A percentile compares a stretch with the other conserved stretches of the same genome.
These are phyloP conservation scores for Drosophila vallismaia DNA, from an alignment of 2,888 invertebrate species.

Conservation along the genomic window DNA sequence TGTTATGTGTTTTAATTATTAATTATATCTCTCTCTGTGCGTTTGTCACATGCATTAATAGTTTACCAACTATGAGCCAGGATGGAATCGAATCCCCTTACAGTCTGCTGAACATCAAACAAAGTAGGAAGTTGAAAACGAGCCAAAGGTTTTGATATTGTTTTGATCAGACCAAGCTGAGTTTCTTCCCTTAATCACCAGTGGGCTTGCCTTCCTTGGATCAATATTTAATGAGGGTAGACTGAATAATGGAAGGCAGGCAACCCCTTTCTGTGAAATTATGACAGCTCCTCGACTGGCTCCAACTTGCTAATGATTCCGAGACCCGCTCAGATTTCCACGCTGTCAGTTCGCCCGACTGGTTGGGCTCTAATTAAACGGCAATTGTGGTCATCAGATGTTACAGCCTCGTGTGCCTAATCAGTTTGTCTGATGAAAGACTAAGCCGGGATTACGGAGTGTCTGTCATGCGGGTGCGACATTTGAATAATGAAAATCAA, in stretches of 20 bases:
- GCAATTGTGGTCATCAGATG: slow-evolving; percentile 43
- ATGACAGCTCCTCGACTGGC: slow-evolving; percentile 30
- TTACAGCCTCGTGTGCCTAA: slow-evolving; percentile 40
- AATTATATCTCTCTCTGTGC: background rate
- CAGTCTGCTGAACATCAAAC: slow-evolving; percentile 30
- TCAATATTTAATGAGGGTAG: slow-evolving; percentile 56
- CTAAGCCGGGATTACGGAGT: slow-evolving; percentile 52
- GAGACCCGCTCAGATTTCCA: slow-evolving; percentile 26
- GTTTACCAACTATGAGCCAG: background rate
- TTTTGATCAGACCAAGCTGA: slow-evolving; percentile 14
- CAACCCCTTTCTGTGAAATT: slow-evolving; percentile 10
- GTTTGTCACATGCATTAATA: slow-evolving; percentile 48
- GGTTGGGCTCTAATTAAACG: slow-evolving; percentile 56
- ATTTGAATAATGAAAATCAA: slow-evolving; percentile 64
- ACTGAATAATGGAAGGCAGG: slow-evolving; percentile 33
- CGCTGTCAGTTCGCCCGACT: slow-evolving; percentile 26
- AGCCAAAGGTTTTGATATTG: background rate
- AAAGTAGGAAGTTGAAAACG: slow-evolving; percentile 5
- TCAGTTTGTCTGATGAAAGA: slow-evolving; percentile 49
- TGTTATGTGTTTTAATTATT: background rate
- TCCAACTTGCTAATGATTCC: slow-evolving; percentile 3
- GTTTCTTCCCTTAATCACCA: background rate
- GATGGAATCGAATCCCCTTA: background rate
- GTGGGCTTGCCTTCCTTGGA: slow-evolving; percentile 13
- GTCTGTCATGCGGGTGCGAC: slow-evolving; percentile 43